Base-by-base conservation (phyloP, 2,888 invertebrate species). In the Cactoblastis cactorum region DNA sequence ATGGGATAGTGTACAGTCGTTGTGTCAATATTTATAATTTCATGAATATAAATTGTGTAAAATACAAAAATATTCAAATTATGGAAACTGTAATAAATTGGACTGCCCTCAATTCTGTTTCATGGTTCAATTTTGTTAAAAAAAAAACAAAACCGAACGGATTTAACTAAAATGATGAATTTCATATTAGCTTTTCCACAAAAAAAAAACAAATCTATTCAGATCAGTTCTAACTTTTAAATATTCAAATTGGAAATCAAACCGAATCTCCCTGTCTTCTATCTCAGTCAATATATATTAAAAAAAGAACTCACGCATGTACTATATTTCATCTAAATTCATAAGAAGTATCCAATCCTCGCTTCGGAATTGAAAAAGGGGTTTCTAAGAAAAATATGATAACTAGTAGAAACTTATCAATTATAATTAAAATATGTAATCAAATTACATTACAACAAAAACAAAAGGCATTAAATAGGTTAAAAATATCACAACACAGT, bases 381-480 rank as follows among this genome's bases (percentile, higher is more conserved):
- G 28, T 28, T 9, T 28, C 28, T 8, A 28, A 28, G 28, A 8
- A 6, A n/a, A 32, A 17, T 12, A 3, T 1, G 1, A 4, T 15
- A 6, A 35, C 14, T 37, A 17, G 5, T 47, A 14, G 38, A n/a
- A n/a, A n/a, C 39, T 19, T 33, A 41, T 15, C 39, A 39, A 33
- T 33, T 49, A 18, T 1, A 18, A 39, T 11, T 4, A 24, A 28
- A 15, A 12, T n/a, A 33, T 8, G 48, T n/a, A 19, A 38, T 19
- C 14, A 22, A 49, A 50, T 54, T 54, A 56, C 54, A n/a, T n/a
- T n/a, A n/a, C n/a, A n/a, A n/a, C 56, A 54, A 53, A 9, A 56
- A 56, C 53, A 54, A 52, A 43, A 53, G 50, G 24, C 41, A 33
- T 38, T 17, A 35, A 15, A 5, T 41, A 32, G 46, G 28, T 28